These are phyloP conservation scores for Phasia obesa DNA, from an alignment of 2,888 invertebrate genomes.

Conservation along the genomic window DNA sequence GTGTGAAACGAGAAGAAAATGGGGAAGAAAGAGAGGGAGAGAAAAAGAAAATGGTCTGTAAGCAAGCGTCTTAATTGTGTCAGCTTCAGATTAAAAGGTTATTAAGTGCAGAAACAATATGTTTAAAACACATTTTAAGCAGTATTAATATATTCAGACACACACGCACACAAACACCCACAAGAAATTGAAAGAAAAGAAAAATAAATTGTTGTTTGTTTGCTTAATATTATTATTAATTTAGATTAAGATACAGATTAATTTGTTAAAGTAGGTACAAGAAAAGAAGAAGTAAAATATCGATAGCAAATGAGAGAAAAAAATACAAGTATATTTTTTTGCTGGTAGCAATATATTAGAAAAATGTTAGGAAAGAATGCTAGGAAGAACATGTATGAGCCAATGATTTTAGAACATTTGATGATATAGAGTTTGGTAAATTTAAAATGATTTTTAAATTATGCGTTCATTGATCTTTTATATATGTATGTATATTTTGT, in stretches of 20 bases:
- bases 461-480: too few relatives aligned
- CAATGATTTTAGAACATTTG: too few relatives aligned
- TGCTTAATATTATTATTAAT: slow-evolving; percentile 5
- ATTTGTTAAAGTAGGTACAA: not conserved
- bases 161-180: slow-evolving; percentile 12
- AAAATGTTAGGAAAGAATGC: too few relatives aligned
- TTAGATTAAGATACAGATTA: slow-evolving; percentile 12
- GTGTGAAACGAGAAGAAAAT: slow-evolving; percentile 74
- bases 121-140: slow-evolving; percentile 22
- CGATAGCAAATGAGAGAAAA: not conserved
- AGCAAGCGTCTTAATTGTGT: slow-evolving; percentile 34
- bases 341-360: too few relatives aligned
- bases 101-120: slow-evolving; percentile 73
- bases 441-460: too few relatives aligned
- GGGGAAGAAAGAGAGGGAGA: not conserved
- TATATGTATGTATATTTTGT: too few relatives aligned
- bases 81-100: slow-evolving; percentile 50
- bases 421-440: too few relatives aligned
- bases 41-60: slow-evolving; percentile 26
- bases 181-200: not conserved
- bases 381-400: too few relatives aligned
- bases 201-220: not conserved
- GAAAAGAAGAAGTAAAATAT: not conserved
- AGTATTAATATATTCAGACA: not conserved
- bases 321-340: too few relatives aligned